Base-by-base conservation (phyloP, 2,888 invertebrate genomes). In the Blastobasis lacticolella region DNA sequence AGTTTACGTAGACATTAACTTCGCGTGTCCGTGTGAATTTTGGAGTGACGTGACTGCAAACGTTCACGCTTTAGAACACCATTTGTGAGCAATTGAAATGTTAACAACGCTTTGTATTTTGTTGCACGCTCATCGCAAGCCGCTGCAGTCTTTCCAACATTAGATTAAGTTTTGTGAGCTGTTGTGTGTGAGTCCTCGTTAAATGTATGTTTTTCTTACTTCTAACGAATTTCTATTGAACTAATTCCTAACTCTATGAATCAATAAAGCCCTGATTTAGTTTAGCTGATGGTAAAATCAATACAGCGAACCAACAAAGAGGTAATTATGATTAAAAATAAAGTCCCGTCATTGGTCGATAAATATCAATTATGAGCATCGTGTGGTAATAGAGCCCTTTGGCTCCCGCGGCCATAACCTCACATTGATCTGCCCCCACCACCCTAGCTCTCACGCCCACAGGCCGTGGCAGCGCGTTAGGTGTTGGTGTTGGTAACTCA, bases 71-170 rank as follows among this genome's bases (percentile, higher is more conserved):
- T 73, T 60, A 49, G 23, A 23, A 54, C 59, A 64, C 67, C 69
- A 66, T 59, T 58, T 62, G 58, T 66, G 55, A 62, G 23, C 23
- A 23, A 66, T 67, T 63, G 61, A 54, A 57, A 58, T 55, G 54
- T 51, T 58, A 54, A 56, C 56, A 56, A 63, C 68, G 70, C 73
- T 70, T 66, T 58, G 58, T 62, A 59, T 67, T 60, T 51, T 59
- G 53, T 51, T 71, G 78, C 81, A 83, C 80, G 68, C 69, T 75
- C 77, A 77, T 73, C 68, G 73, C 69, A 66, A 71, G 74, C 75
- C 72, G 75, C 65, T 66, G 69, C 67, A 78, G 75, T 86, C 87
- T 87, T 85, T 88, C 86, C 85, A 84, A 85, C 83, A 82, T 78
- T 73, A 76, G 72, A 78, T 76, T 65, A 50, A 62, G 64, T 56